Evolutionary conservation across 2,797 vertebrate species (phyloP).

Genomic region (Pitangus sulphuratus): DNA sequence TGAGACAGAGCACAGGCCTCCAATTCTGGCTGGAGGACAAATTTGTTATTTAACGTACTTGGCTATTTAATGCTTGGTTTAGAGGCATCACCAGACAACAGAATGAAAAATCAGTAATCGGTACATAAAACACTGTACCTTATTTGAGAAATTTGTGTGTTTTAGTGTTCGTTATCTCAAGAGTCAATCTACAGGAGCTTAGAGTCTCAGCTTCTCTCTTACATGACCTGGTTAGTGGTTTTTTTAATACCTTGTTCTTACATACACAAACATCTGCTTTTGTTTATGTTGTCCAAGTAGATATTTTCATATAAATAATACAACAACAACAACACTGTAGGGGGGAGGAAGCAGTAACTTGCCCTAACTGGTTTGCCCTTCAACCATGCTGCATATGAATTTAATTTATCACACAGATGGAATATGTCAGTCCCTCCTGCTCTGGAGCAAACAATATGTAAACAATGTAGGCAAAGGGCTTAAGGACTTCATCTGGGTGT

Average conservation of each 20-base stretch:
- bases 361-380: background rate
- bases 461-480: background rate
- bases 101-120: background rate
- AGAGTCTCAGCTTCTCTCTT: background rate
- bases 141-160: background rate
- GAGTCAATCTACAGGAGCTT: background rate
- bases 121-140: background rate
- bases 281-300: background rate
- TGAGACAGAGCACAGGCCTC: background rate
- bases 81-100: background rate
- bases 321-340: background rate
- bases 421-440: background rate
- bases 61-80: background rate
- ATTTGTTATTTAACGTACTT: background rate
- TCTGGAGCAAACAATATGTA: background rate
- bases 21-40: background rate
- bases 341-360: background rate
- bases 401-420: background rate
- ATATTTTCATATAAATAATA: background rate
- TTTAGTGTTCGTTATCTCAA: background rate
- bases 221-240: accelerated
- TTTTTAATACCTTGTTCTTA: background rate
- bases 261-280: background rate
- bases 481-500: background rate
- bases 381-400: background rate